Percentiles rank a stretch among this genome's conserved stretches.
Conservation (phyloP, 2,888 invertebrate genomes). For the Nomada fucata region DNA sequence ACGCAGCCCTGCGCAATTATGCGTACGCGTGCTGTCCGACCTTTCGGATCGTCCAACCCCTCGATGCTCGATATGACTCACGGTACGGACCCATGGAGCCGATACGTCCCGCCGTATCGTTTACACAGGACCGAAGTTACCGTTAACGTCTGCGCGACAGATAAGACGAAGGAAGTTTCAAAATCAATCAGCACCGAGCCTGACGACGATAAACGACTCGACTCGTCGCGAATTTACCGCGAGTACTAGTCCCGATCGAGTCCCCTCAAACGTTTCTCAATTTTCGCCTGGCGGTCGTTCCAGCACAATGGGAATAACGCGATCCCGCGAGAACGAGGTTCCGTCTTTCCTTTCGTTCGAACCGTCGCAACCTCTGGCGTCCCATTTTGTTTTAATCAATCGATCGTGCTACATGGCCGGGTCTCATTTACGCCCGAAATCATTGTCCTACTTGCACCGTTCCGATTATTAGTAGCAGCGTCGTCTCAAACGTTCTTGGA, state of each 20-base stretch:
- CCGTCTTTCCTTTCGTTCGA: slow-evolving; percentile 7
- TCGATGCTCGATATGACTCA: neutral
- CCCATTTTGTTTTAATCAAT: slow-evolving; percentile 19
- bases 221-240: neutral
- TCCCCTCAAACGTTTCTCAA: neutral
- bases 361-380: neutral
- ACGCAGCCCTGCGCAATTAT: slow-evolving; percentile 29
- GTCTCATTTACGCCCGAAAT: neutral
- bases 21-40: slow-evolving; percentile 42
- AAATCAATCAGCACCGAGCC: slow-evolving; percentile 9
- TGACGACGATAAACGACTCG: neutral
- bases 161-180: slow-evolving; percentile 33
- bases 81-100: slow-evolving; percentile 44
- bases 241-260: neutral
- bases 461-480: neutral
- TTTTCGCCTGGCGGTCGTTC: neutral
- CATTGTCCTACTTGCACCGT: neutral
- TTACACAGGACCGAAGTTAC: slow-evolving; percentile 45
- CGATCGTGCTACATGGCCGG: neutral
- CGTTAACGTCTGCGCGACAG: slow-evolving; percentile 30
- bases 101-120: slow-evolving; percentile 47
- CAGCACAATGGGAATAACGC: neutral
- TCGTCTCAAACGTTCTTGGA: neutral
- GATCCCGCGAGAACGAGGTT: neutral
- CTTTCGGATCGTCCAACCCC: neutral